phyloP scores from a whole-genome alignment of 2,888 invertebrate genomes.

The Aphidius colemani region DNA sequence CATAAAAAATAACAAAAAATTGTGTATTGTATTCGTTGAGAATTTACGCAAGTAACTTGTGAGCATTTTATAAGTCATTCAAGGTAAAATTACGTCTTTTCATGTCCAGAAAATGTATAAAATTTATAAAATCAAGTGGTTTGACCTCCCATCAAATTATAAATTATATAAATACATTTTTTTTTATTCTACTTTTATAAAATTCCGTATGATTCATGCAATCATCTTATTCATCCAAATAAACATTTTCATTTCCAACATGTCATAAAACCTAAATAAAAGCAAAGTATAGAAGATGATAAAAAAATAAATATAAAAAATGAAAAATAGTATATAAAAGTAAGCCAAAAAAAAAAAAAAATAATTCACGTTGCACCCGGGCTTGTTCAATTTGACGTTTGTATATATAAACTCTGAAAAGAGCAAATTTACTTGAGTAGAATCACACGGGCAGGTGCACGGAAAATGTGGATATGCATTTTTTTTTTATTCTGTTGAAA shows the following conservation, averaged over 20 bases:
- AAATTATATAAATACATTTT: not conserved
- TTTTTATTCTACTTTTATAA: not conserved
- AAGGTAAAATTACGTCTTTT: no score
- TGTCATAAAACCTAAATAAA: no score
- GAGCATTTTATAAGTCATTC: not conserved
- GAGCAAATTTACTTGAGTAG: not conserved
- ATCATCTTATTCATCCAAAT: slow-evolving; percentile 2
- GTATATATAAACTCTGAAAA: not conserved
- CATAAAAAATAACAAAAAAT: slow-evolving; percentile 1
- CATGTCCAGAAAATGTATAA: not conserved
- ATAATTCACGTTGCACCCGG: no score
- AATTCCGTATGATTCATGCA: slow-evolving; percentile 16
- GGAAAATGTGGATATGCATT: slow-evolving; percentile 16
- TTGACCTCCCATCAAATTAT: not conserved
- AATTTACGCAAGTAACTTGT: slow-evolving; percentile 46
- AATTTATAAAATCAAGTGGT: not conserved
- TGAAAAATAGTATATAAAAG: not conserved
- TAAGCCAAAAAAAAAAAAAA: not conserved
- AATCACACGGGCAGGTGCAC: slow-evolving; percentile 22
- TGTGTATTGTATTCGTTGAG: slow-evolving; percentile 42
- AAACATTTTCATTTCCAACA: not conserved
- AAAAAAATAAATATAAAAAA: not conserved
- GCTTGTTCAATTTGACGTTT: no score
- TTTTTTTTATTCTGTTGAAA: not conserved
- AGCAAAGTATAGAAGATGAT: not conserved